Base-by-base conservation (phyloP, 2,888 invertebrate genomes). In the Drosophila paranaensis region DNA sequence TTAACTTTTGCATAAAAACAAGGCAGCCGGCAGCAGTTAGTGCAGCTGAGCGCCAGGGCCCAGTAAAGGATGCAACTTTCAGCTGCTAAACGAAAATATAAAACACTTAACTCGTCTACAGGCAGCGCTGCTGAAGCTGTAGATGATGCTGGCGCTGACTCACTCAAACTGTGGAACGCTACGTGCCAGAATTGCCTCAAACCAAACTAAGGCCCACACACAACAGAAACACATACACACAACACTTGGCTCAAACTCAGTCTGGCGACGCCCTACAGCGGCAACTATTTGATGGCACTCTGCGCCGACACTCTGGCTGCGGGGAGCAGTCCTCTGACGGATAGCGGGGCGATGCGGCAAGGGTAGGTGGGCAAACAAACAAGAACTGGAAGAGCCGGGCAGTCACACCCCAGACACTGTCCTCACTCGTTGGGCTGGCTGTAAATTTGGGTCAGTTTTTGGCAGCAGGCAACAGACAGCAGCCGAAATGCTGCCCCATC, bases 61-160 rank as follows among this genome's bases (percentile, higher is more conserved):
- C 25, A 63, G 67, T 37, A 66, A 81, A 87, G 87, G 87, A 87
- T 87, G 87, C 90, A 90, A 87, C 87, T 87, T 87, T 87, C 82
- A 74, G 82, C 77, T 81, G 82, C 89, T 89, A 90, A 90, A 90
- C 90, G 87, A 90, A 87, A 90, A 90, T 87, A 87, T 86, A 86
- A 86, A 90, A 86, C 86, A 86, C 86, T 86, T 86, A 86, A 90
- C 86, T 86, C 79, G 75, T 81, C 77, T 71, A 60, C 62, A 40
- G 58, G 40, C 68, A 68, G 48, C 68, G 40, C 55, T 14, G 40
- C 54, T 43, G 57, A 57, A 10, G 54, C 46, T 40, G 57, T 20
- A 6, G 45, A 51, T 62, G 70, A 40, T 30, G 60, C 40, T 76
- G 64, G 55, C 53, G 55, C 48, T 67, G 69, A 77, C 71, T 72